Base-by-base conservation (phyloP, 2,888 invertebrate genomes). In the Plagodis pulveraria region DNA sequence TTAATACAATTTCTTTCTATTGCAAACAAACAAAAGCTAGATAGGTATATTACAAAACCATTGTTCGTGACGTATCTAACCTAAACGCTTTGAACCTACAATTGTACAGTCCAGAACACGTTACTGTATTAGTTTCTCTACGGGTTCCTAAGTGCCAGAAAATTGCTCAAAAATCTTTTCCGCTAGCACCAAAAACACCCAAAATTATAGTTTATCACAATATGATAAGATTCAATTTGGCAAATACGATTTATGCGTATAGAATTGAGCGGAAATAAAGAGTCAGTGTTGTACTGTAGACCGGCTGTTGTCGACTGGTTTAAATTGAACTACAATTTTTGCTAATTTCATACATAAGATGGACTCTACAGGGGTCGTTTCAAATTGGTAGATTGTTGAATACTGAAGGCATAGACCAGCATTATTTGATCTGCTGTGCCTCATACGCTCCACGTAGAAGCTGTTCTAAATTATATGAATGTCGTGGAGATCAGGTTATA, bases 261-360 rank as follows among this genome's bases (percentile, higher is more conserved):
- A 87, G 87, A 83, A 87, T 82, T 76, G 75, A 84, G 80, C 91
- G 91, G 91, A 92, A 90, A 86, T 83, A 77, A n/a, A 81, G 86
- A 86, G 90, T 90, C 89, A 83, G 84, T 74, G 84, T 76, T 71
- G 80, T 77, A 82, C 83, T 81, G 86, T 87, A 81, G 84, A 84
- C 75, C 74, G 83, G 76, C 74, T 79, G 78, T 81, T 77, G 77
- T 62, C 65, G 66, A 60, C 91, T 85, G 86, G 63, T 64, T 52
- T 83, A 81, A 74, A 60, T 70, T 76, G 91, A 78, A 38, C 86
- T 72, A 56, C 70, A 63, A 62, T 64, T 69, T 63, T 70, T 71
- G 71, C 75, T 64, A 70, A 67, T 78, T 71, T 76, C 9, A 33
- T 51, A 38, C 44, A 47, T 47, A 43, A 38, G 47, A 56, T 49